Evolutionary conservation across 2,888 invertebrate genomes (phyloP), one percentile per base, ranked within the genome.

Genomic region (Leptinotarsa peninsularis): DNA sequence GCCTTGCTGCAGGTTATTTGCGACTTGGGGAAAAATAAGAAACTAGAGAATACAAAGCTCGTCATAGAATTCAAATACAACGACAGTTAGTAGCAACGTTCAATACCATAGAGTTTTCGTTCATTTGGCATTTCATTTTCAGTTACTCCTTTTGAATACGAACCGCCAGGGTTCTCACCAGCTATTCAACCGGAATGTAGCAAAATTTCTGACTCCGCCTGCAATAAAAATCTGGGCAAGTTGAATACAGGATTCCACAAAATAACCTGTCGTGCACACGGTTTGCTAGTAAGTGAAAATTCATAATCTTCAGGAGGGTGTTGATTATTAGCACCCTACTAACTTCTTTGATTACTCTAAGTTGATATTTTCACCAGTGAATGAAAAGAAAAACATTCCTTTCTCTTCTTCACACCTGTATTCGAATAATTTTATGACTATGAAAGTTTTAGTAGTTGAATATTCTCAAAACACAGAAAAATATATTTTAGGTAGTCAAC

Each of bases 161-260:
- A 77, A 66, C 78, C 78, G 4, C 75, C 75, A n/a, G 71, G 71
- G 10, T 79, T 75, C 50, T n/a, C 60, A n/a, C 14, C 49, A n/a
- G 67, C 75, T 18, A 13, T 14, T 18, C n/a, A 60, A 2, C 72
- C 75, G 18, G 43, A 71, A n/a, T 75, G 73, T 27, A 4, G 49
- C n/a, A 54, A 50, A 14, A 3, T 43, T 13, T 10, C 10, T 10
- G 43, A 54, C 0, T 13, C 21, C n/a, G 52, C 23, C 27, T 76
- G 60, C 49, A n/a, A 15, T 17, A 10, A 69, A 43, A n/a, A 50
- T 54, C 60, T 79, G 56, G 76, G 60, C 10, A 52, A 43, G 18
- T n/a, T 76, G 43, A 66, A 63, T 27, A 79, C 78, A 10, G 78
- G 78, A 13, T 79, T 71, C 21, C 78, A 77, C 50, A 77, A 77